Evolutionary conservation across 2,888 invertebrate genomes (phyloP), one percentile per base, ranked within the genome.

Genomic region (Caenorhabditis sinica): DNA sequence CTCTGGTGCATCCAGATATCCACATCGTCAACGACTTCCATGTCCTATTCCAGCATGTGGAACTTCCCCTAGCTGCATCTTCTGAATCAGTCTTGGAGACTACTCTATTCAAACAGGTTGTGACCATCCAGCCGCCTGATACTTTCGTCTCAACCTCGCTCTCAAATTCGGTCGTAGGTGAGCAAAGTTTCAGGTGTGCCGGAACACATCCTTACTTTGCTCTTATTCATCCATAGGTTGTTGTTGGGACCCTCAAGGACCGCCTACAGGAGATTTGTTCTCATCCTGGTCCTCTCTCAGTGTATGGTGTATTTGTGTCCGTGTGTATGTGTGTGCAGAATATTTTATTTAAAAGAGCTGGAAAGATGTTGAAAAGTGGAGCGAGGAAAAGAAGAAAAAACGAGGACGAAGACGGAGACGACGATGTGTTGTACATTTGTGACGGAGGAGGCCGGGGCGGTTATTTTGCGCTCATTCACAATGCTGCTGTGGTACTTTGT

Each of bases 101-200:
- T 23, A 20, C 20, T 49, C 28, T 49, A 45, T 66, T 49, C 8
- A 33, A 9, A 53, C 33, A 40, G 63, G 58, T 43, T 20, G 80
- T 74, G 61, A 68, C 56, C 69, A 49, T 66, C 84, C 75, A 45
- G 91, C 87, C 91, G 91, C 91, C 91, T 91, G 91, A 89, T 80
- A 86, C 88, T 89, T 90, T 91, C 87, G 91, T 83, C 91, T 91
- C 90, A 91, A 91, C 91, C 91, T 91, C 86, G 86, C 84, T 81
- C 33, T 58, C 68, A 51, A 68, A 65, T 71, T 15, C 36, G 43
- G 82, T 80, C 79, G 87, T 87, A 91, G 91, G 91, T 91, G 91
- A 91, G 91, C 91, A 91, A 91, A 91, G 90, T 91, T 91, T 91
- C 91, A 91, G 91, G 91, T 91, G 91, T 90, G 91, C 91, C 88